Percentiles rank a stretch among this genome's conserved stretches.
phyloP scores from a whole-genome alignment of 2,113 vertebrate genomes.

The Sylvicapra grimmia region DNA sequence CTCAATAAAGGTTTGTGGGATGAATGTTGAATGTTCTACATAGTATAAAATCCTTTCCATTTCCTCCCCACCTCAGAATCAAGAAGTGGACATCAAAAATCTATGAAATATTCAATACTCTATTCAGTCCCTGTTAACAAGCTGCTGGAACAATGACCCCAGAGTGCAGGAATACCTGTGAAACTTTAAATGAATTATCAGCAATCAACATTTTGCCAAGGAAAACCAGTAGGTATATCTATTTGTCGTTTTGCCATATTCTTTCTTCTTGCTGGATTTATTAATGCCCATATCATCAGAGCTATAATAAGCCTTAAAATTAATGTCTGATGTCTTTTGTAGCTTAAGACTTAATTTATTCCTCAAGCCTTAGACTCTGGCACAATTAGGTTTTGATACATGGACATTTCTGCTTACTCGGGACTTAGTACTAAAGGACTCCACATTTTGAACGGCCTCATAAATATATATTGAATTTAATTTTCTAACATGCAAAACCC shows the following conservation, averaged over 20 bases:
- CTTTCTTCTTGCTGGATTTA: slow-evolving; percentile 61
- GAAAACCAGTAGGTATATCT: slow-evolving; percentile 34
- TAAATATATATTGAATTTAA: slow-evolving; percentile 89
- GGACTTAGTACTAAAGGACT: slow-evolving; percentile 71
- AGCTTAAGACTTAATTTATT: slow-evolving; percentile 77
- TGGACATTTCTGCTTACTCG: slow-evolving; percentile 78
- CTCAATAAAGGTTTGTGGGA: slow-evolving; percentile 9
- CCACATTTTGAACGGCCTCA: slow-evolving; percentile 79
- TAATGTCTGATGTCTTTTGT: slow-evolving; percentile 68
- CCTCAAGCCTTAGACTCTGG: slow-evolving; percentile 66
- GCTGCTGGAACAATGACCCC: slow-evolving; percentile 26
- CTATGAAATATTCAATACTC: slow-evolving; percentile 59
- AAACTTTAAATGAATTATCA: slow-evolving; percentile 46
- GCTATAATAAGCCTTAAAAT: slow-evolving; percentile 72
- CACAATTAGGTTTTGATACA: slow-evolving; percentile 78
- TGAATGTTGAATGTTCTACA: slow-evolving; percentile 1
- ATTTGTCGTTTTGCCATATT: slow-evolving; percentile 2
- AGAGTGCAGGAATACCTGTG: slow-evolving; percentile 20
- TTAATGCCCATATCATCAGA: slow-evolving; percentile 72
- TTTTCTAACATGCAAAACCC: slow-evolving; percentile 79
- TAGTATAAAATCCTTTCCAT: slow-evolving; percentile 1
- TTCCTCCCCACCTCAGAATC: slow-evolving; percentile 22
- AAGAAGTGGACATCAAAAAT: slow-evolving; percentile 32
- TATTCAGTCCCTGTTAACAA: slow-evolving; percentile 34
- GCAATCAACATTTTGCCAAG: slow-evolving; percentile 58